phyloP scores from a whole-genome alignment of 2,113 vertebrate species.

The Toxostoma redivivum region DNA sequence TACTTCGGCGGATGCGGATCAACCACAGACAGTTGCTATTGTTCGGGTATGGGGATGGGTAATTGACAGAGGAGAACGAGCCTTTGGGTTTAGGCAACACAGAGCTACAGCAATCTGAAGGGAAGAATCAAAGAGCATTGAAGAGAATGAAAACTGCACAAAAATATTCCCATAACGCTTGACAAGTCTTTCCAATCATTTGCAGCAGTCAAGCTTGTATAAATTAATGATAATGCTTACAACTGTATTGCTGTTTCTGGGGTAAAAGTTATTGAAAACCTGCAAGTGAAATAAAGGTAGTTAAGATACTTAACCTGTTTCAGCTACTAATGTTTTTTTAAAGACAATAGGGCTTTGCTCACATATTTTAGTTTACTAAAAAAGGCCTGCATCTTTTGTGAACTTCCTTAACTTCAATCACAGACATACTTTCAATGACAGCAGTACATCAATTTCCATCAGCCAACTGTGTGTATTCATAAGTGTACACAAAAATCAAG shows the following conservation, averaged over 20 bases:
- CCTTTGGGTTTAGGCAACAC: constrained; percentile 47
- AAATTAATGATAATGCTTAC: background rate
- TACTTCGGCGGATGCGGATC: constrained; percentile 28
- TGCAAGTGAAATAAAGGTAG: background rate
- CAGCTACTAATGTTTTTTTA: background rate
- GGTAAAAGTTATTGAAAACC: background rate
- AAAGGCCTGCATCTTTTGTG: background rate
- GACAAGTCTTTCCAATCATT: background rate
- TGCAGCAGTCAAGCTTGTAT: background rate
- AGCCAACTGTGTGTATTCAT: background rate
- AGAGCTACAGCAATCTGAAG: constrained; percentile 55
- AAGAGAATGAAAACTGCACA: background rate
- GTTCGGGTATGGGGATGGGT: constrained; percentile 43
- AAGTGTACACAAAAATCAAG: background rate
- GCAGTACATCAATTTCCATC: background rate
- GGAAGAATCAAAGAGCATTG: background rate
- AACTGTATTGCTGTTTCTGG: background rate
- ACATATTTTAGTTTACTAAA: background rate
- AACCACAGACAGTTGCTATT: constrained; percentile 61
- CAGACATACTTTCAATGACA: background rate
- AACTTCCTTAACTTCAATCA: background rate
- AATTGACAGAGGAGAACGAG: constrained; percentile 35
- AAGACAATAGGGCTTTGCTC: background rate
- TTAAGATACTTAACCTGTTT: background rate
- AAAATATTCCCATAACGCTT: background rate